Evolutionary conservation across 2,113 vertebrate genomes (phyloP).

Genomic region (Colistium nudipinnis): DNA sequence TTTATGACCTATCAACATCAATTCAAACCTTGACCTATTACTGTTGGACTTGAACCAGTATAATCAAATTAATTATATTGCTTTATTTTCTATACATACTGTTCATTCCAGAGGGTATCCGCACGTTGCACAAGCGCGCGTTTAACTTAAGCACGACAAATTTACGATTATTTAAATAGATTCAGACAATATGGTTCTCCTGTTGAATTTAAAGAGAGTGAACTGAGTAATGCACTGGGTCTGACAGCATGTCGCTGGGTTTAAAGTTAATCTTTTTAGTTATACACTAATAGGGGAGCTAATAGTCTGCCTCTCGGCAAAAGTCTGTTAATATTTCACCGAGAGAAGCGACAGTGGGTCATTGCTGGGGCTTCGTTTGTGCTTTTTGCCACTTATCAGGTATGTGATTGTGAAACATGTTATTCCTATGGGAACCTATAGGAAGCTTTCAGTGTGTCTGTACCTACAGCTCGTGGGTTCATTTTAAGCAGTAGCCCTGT

Average conservation of each 20-base stretch:
- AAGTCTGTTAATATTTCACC: constrained; percentile 46
- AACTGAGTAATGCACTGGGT: background rate
- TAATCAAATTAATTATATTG: background rate
- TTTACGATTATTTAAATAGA: background rate
- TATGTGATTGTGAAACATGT: constrained; percentile 10
- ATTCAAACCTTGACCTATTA: background rate
- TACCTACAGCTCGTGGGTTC: background rate
- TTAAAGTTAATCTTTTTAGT: background rate
- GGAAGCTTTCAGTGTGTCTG: background rate
- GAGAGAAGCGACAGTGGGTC: background rate
- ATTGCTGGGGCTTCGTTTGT: background rate
- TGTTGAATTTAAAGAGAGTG: too few relatives aligned
- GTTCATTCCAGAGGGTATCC: too few relatives aligned
- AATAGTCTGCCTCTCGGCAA: background rate
- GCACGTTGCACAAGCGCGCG: too few relatives aligned
- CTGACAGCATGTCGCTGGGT: background rate
- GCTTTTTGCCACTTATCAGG: constrained; percentile 1
- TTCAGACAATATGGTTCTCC: background rate
- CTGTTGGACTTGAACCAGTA: too few relatives aligned
- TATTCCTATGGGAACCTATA: background rate
- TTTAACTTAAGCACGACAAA: too few relatives aligned
- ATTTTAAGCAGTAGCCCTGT: background rate
- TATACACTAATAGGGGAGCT: background rate
- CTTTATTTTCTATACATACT: too few relatives aligned
- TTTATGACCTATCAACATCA: background rate